Percentiles rank a stretch among this genome's conserved stretches.
These are phyloP conservation scores for Hippocampus comes DNA, from an alignment of 2,113 vertebrate species.

Conservation along the genomic window DNA sequence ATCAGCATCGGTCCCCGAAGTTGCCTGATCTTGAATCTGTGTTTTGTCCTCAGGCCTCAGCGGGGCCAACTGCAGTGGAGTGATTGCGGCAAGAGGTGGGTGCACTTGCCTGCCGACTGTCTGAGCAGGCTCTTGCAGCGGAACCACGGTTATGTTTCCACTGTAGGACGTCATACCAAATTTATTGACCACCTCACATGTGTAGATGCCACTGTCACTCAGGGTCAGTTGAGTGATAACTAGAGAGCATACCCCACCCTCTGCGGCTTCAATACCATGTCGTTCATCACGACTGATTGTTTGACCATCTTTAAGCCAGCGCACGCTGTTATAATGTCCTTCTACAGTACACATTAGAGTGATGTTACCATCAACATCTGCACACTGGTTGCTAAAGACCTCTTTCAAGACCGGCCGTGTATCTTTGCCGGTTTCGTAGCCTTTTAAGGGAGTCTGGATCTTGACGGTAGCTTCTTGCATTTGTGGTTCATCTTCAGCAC, in stretches of 20 bases:
- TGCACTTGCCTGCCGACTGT: conserved; percentile 31
- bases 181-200: conserved; percentile 83
- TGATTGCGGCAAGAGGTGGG: conserved; percentile 50
- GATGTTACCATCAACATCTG: conserved; percentile 72
- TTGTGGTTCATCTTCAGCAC: conserved; percentile 70
- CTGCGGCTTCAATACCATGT: conserved; percentile 73
- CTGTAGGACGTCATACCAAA: conserved; percentile 83
- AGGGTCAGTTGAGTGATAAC: conserved; percentile 75
- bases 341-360: conserved; percentile 79
- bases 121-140: conserved; percentile 27
- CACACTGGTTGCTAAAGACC: conserved; percentile 81
- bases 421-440: conserved; percentile 85
- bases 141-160: conserved; percentile 74
- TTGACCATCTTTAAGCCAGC: conserved; percentile 82
- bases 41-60: conserved; percentile 21
- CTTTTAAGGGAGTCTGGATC: conserved; percentile 94
- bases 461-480: conserved; percentile 81
- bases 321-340: conserved; percentile 74
- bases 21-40: conserved; percentile 10
- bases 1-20: conserved; percentile 43
- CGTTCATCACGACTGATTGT: conserved; percentile 74
- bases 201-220: conserved; percentile 81
- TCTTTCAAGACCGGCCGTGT: conserved; percentile 81
- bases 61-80: conserved; percentile 50
- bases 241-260: conserved; percentile 79